phyloP scores from a whole-genome alignment of 2,797 vertebrate genomes.

The Coracias cyanogaster region DNA sequence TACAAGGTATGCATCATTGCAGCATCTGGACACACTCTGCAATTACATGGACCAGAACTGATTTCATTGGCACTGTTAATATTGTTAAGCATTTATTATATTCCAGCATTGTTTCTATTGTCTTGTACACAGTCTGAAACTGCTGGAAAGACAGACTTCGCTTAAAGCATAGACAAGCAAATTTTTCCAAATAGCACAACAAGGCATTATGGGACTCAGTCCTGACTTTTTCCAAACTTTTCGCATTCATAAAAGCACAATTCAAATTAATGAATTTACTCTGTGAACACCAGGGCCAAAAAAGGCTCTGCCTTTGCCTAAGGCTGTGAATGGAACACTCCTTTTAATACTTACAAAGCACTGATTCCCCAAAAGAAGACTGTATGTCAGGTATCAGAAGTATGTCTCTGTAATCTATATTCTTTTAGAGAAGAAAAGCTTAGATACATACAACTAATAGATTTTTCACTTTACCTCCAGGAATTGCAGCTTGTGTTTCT shows the following conservation, averaged over 20 bases:
- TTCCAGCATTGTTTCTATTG: not conserved
- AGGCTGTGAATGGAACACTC: not conserved
- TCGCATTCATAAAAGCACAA: not conserved
- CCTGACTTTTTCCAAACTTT: not conserved
- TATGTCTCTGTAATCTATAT: not conserved
- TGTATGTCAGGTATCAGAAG: not conserved
- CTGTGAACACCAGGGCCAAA: not conserved
- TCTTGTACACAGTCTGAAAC: not conserved
- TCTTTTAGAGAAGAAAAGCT: not conserved
- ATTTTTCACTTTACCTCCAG: not conserved
- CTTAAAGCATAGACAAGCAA: not conserved
- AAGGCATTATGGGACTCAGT: not conserved
- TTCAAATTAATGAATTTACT: not conserved
- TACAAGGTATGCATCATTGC: not conserved
- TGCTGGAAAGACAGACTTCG: not conserved
- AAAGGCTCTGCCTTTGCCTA: not conserved
- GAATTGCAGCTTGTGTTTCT: not conserved
- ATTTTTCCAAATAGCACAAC: not conserved
- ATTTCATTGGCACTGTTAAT: not conserved
- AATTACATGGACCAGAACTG: not conserved
- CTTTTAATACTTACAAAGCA: not conserved
- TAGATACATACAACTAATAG: not conserved
- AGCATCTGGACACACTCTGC: slow-evolving; percentile 33
- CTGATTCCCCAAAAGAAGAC: not conserved
- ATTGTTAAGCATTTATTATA: not conserved